Percentiles rank a stretch among this genome's conserved stretches.
These are phyloP conservation scores for Pygmarrhopalites habei DNA, from an alignment of 1,140 invertebrate genomes.

Conservation along the genomic window DNA sequence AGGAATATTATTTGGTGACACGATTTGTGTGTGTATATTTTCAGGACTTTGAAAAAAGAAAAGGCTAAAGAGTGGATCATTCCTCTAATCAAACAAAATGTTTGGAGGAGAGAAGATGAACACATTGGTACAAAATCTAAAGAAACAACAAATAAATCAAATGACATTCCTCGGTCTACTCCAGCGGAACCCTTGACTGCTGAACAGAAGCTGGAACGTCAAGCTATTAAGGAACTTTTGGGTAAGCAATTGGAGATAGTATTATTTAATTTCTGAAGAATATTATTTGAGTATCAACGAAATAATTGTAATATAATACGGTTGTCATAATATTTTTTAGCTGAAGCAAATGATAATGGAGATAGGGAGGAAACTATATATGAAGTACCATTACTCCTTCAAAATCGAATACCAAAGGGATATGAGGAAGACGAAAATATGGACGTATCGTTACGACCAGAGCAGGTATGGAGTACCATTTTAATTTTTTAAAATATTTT, in stretches of 20 bases:
- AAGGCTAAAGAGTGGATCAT: constrained; percentile 45
- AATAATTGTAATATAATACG: background rate
- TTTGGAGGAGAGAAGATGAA: constrained; percentile 37
- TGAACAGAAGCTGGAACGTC: constrained; percentile 39
- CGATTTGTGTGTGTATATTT: background rate
- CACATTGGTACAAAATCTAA: constrained; percentile 12
- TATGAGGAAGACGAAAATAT: constrained; percentile 49
- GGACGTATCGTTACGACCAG: constrained; percentile 46
- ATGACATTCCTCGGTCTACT: background rate
- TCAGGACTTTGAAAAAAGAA: constrained; percentile 40
- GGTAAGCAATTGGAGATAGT: too few species aligned
- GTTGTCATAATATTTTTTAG: background rate
- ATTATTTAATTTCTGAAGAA: background rate
- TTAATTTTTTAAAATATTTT: too few species aligned
- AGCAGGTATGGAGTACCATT: too few species aligned
- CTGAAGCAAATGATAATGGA: background rate
- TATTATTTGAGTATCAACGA: background rate
- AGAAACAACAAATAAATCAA: constrained; percentile 39
- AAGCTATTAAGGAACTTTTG: constrained; percentile 44
- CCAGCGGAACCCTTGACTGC: background rate
- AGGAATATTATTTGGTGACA: constrained; percentile 7
- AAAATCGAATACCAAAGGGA: constrained; percentile 48
- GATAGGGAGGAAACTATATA: constrained; percentile 33
- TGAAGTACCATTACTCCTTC: constrained; percentile 46
- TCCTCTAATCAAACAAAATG: constrained; percentile 45